A percentile compares a stretch with the other conserved stretches of the same genome.
phyloP scores from a whole-genome alignment of 2,113 vertebrate genomes.

The Alligator mississippiensis region DNA sequence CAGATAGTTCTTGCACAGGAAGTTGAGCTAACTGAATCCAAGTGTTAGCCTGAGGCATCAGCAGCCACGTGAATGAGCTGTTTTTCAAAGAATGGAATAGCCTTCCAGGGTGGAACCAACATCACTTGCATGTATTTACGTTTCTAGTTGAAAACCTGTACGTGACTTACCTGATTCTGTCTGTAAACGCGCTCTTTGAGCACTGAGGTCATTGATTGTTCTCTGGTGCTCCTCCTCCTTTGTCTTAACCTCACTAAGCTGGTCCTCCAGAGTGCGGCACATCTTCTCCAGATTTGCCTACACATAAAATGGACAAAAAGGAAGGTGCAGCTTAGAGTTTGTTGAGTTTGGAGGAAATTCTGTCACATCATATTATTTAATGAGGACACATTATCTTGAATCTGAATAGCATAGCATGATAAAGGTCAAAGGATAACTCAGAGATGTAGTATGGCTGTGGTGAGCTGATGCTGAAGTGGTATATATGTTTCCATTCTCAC shows the following conservation, averaged over 20 bases:
- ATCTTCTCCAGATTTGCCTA: conserved; percentile 86
- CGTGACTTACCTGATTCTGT: conserved; percentile 63
- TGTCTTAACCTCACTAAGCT: conserved; percentile 83
- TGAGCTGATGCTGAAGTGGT: too few species aligned
- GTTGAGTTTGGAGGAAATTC: neutral
- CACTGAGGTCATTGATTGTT: conserved; percentile 81
- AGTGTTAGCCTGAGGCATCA: neutral
- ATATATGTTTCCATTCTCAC: too few species aligned
- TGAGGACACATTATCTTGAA: neutral
- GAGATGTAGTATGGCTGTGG: too few species aligned
- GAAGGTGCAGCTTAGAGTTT: neutral
- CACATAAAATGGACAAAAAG: neutral
- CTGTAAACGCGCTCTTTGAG: conserved; percentile 79
- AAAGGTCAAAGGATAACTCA: too few species aligned
- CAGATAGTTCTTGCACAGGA: too few species aligned
- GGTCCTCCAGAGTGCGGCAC: conserved; percentile 85
- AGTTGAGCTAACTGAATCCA: neutral
- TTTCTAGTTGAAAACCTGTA: neutral
- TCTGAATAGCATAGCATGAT: neutral
- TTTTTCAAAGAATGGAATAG: neutral
- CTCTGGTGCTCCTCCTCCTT: conserved; percentile 84
- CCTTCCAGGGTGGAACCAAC: neutral
- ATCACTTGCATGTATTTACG: neutral
- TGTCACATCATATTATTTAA: neutral
- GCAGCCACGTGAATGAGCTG: neutral